These are phyloP conservation scores for Nixonia krombeini DNA, from an alignment of 1,140 invertebrate genomes.

Conservation along the genomic window DNA sequence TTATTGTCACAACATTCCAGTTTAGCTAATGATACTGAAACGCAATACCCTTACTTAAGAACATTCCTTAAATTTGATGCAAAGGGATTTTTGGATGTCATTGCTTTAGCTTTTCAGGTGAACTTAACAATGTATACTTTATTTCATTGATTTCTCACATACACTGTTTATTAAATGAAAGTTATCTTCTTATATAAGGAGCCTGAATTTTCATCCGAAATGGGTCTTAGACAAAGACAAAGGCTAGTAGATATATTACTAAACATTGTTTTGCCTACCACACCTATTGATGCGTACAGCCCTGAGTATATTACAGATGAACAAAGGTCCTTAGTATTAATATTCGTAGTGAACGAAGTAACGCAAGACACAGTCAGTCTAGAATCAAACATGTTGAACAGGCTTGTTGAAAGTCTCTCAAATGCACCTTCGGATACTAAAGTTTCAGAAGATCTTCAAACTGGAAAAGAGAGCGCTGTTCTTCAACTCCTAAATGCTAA, in stretches of 20 bases:
- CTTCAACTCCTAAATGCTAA: conserved; percentile 82
- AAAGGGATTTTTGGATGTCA: conserved; percentile 90
- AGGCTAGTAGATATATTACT: conserved; percentile 86
- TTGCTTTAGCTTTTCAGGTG: conserved; percentile 86
- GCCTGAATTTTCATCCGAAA: conserved; percentile 81
- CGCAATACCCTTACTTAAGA: conserved; percentile 84
- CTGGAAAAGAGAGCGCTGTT: conserved; percentile 86
- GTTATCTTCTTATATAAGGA: conserved; percentile 66
- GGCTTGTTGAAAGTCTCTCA: conserved; percentile 73
- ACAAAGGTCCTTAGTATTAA: conserved; percentile 76
- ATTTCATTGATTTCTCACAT: background rate
- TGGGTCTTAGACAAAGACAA: conserved; percentile 82
- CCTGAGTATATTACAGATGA: conserved; percentile 66
- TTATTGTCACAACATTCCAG: conserved; percentile 79
- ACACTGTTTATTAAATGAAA: too few species aligned
- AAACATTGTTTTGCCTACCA: conserved; percentile 79
- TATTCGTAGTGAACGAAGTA: conserved; percentile 63
- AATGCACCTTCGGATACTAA: conserved; percentile 65
- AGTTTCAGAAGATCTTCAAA: conserved; percentile 73
- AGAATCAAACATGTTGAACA: conserved; percentile 57
- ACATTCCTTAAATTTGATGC: conserved; percentile 89
- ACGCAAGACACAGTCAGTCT: conserved; percentile 59
- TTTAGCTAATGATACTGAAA: conserved; percentile 77
- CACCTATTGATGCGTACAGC: conserved; percentile 56
- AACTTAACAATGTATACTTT: too few species aligned